Conservation (phyloP, 2,797 vertebrate genomes). For the Sebastes kiyomatsui region DNA sequence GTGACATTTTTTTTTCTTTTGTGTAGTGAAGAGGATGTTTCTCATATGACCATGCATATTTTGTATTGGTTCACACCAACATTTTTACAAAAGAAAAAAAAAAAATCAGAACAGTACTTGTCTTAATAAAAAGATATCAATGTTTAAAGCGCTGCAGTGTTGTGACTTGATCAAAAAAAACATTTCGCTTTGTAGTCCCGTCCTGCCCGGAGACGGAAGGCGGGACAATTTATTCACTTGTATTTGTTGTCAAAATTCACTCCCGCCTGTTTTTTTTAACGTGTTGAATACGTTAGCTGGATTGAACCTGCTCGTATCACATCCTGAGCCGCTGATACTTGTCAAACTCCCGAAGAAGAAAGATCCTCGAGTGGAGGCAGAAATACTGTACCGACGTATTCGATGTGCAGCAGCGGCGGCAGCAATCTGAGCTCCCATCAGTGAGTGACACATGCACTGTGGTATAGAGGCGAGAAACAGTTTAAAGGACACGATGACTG, state of each 20-base stretch:
- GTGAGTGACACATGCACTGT: constrained; percentile 54
- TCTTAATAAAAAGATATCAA: constrained; percentile 99
- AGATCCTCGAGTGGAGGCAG: constrained; percentile 17
- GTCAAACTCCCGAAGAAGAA: constrained; percentile 51
- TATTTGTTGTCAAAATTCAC: constrained; percentile 37
- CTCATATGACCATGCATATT: constrained; percentile 94
- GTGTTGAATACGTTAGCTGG: constrained; percentile 49
- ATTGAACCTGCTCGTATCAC: constrained; percentile 40
- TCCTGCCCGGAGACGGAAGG: background rate
- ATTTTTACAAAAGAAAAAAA: constrained; percentile 95
- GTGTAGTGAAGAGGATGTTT: constrained; percentile 89
- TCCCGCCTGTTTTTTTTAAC: constrained; percentile 24
- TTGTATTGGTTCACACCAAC: constrained; percentile 99
- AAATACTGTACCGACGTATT: constrained; percentile 36
- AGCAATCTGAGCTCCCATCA: constrained; percentile 48
- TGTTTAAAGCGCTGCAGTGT: constrained; percentile 85
- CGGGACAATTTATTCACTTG: constrained; percentile 18
- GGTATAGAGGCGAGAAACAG: constrained; percentile 31
- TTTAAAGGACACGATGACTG: constrained; percentile 67
- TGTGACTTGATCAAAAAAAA: constrained; percentile 51
- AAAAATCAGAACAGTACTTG: constrained; percentile 98
- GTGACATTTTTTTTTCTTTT: constrained; percentile 84
- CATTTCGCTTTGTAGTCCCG: constrained; percentile 26
- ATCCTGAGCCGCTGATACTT: constrained; percentile 50
- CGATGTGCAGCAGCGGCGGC: constrained; percentile 26